Base-by-base conservation (phyloP, 2,113 vertebrate genomes). In the Poicephalus meyeri region DNA sequence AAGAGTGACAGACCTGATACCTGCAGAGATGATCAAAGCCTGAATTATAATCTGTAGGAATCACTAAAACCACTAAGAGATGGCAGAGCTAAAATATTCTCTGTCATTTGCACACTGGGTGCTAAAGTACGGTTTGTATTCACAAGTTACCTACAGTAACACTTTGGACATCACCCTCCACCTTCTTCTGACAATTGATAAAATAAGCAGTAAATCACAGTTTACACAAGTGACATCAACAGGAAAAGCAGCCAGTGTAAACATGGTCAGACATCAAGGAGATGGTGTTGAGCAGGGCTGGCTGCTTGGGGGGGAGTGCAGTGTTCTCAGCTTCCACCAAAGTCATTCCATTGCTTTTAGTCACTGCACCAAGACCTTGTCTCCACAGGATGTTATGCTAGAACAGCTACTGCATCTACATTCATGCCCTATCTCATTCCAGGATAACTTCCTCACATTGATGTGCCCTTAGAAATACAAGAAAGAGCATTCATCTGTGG, bases 401-500 rank as follows among this genome's bases (percentile, higher is more conserved):
- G 88, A 97, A 92, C 60, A 91, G 77, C 86, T 76, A 86, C 80
- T 80, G 80, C 90, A 88, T 91, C 96, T 89, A 86, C 73, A 93
- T 93, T 96, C 96, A 95, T 77, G 90, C 82, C 76, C 86, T 76
- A 64, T 86, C 92, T 95, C 86, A 76, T 91, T 95, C 93, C 91
- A 96, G 95, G 92, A 68, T 92, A 96, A 94, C 86, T 94, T 97
- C 95, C 93, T 92, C 88, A 80, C 92, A 37, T 6, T 86, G 92
- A 86, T 24, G 0, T 95, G 93, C 90, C 93, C 94, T 96, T 55
- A 91, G 90, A 96, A 94, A 90, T 88, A 93, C 88, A 94, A 86
- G 85, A 81, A 23, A 16, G 76, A 91, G 82, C 86, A 71, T 71
- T 95, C 0, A 16, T 91, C 93, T 95, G 93, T 95, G 93, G 95